These are phyloP conservation scores for Anguilla marmorata DNA, from an alignment of 2,797 vertebrate genomes.

Conservation along the genomic window DNA sequence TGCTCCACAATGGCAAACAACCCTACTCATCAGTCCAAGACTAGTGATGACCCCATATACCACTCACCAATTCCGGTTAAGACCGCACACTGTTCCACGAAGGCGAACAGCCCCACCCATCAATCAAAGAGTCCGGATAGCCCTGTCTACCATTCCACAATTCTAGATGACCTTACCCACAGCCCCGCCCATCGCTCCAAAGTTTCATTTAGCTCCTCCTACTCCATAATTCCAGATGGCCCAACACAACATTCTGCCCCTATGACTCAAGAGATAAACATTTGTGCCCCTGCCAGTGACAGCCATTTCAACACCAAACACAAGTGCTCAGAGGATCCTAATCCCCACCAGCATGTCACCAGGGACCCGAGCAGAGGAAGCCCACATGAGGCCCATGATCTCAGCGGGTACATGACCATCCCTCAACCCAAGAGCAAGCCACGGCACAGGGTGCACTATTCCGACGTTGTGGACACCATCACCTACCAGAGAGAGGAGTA, in stretches of 20 bases:
- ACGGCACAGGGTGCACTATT: conserved; percentile 67
- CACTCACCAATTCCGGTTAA: conserved; percentile 43
- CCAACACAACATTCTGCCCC: neutral
- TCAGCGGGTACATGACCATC: conserved; percentile 49
- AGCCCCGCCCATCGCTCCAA: neutral
- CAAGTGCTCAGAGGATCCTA: conserved; percentile 4
- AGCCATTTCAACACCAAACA: neutral
- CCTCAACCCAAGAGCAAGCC: conserved; percentile 21
- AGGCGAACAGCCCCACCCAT: conserved; percentile 10
- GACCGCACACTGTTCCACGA: conserved; percentile 44
- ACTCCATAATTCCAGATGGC: neutral
- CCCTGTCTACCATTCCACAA: conserved; percentile 30
- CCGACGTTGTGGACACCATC: conserved; percentile 61
- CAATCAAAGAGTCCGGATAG: neutral
- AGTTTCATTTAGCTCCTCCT: neutral
- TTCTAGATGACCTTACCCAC: conserved; percentile 31
- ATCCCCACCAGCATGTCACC: neutral
- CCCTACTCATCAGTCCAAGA: conserved; percentile 23
- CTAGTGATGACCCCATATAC: conserved; percentile 20
- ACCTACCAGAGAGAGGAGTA: conserved; percentile 63
- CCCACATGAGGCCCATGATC: conserved; percentile 54
- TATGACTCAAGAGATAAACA: neutral
- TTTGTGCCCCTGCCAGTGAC: neutral
- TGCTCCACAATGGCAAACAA: neutral
- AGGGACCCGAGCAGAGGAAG: conserved; percentile 27